phyloP scores from a whole-genome alignment of 2,888 invertebrate species.

The Melieria crassipennis region DNA sequence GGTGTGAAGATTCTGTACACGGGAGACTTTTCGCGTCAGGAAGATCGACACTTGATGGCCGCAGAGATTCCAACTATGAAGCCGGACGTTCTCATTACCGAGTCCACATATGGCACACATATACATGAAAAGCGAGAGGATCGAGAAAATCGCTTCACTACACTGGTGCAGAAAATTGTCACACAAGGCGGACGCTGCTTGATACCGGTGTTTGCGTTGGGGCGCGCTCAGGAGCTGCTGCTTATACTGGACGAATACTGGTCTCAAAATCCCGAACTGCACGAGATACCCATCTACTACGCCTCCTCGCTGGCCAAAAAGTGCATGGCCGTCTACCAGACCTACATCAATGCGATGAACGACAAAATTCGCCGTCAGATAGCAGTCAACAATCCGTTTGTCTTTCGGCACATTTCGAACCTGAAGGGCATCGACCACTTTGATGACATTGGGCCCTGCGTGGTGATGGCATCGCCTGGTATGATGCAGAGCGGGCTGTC shows the following conservation, averaged over 20 bases:
- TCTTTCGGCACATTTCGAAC: slow-evolving; percentile 97
- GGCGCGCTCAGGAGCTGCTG: slow-evolving; percentile 94
- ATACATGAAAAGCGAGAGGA: slow-evolving; percentile 99
- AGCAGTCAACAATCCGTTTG: slow-evolving; percentile 97
- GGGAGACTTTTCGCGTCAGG: slow-evolving; percentile 98
- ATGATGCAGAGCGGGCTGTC: slow-evolving; percentile 99
- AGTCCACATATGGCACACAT: slow-evolving; percentile 99
- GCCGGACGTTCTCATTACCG: slow-evolving; percentile 97
- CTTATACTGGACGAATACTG: slow-evolving; percentile 98
- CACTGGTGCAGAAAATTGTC: slow-evolving; percentile 94
- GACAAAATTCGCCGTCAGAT: slow-evolving; percentile 96
- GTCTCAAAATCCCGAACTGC: slow-evolving; percentile 83
- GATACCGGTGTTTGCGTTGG: slow-evolving; percentile 98
- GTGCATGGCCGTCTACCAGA: slow-evolving; percentile 99
- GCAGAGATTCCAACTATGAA: slow-evolving; percentile 97
- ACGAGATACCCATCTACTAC: slow-evolving; percentile 99
- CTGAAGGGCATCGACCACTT: slow-evolving; percentile 97
- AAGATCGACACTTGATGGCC: slow-evolving; percentile 98
- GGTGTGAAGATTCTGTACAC: slow-evolving; percentile 97
- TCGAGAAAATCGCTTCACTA: slow-evolving; percentile 92
- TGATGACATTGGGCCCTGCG: slow-evolving; percentile 99
- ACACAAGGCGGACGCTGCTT: slow-evolving; percentile 96
- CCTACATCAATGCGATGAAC: slow-evolving; percentile 99
- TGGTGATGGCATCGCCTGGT: slow-evolving; percentile 99
- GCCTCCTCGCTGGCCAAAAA: slow-evolving; percentile 99